phyloP scores from a whole-genome alignment of 1,140 invertebrate species.

The Monochamus saltuarius region DNA sequence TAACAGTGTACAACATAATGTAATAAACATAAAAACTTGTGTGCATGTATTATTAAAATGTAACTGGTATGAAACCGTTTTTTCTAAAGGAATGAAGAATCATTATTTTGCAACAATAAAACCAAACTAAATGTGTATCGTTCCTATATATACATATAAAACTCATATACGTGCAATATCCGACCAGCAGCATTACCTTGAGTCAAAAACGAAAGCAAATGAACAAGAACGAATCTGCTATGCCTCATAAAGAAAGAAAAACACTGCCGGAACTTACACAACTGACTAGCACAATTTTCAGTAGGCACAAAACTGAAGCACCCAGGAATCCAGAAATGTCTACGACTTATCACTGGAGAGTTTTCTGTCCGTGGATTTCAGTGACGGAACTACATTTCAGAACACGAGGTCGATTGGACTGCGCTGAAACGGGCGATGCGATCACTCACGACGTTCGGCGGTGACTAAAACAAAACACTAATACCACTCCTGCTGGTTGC shows the following conservation, averaged over 20 bases:
- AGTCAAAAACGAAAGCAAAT: neutral
- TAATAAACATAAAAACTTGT: too few species aligned
- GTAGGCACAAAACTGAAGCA: conserved; percentile 1
- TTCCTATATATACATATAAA: too few species aligned
- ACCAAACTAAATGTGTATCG: too few species aligned
- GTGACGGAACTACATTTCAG: conserved; percentile 14
- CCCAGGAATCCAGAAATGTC: conserved; percentile 2
- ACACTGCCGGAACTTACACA: conserved; percentile 6
- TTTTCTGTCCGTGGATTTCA: neutral
- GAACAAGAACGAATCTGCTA: neutral
- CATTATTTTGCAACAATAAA: too few species aligned
- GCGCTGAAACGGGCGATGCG: neutral
- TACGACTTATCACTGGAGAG: conserved; percentile 5
- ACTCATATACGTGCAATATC: too few species aligned
- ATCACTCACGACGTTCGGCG: neutral
- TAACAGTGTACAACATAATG: too few species aligned
- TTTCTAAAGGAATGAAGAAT: too few species aligned
- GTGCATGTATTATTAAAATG: too few species aligned
- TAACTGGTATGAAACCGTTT: too few species aligned
- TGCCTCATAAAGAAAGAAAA: neutral
- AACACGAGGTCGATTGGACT: conserved; percentile 10
- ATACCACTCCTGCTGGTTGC: conserved; percentile 2
- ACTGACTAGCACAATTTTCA: too few species aligned
- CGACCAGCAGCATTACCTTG: neutral
- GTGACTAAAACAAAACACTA: neutral